Conservation (phyloP, 2,888 invertebrate genomes). For the Polydrusus cervinus region DNA sequence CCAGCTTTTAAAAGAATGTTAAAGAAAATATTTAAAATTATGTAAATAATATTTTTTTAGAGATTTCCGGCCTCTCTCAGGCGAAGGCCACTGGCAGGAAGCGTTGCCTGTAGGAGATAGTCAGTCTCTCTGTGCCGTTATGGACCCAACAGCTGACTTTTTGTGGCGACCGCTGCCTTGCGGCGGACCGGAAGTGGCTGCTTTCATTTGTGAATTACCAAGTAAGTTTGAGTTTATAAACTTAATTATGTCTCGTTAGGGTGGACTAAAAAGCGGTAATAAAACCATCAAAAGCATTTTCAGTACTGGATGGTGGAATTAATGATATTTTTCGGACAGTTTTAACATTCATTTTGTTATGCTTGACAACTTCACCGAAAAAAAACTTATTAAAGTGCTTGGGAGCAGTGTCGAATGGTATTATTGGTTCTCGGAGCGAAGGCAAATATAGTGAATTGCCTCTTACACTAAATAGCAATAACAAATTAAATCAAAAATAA, state of each 20-base stretch:
- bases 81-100: constrained; percentile 84
- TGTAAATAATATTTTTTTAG: too few relatives aligned
- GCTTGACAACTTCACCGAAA: too few relatives aligned
- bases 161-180: constrained; percentile 85
- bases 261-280: constrained; percentile 2
- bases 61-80: constrained; percentile 76
- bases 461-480: too few relatives aligned
- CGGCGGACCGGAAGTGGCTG: constrained; percentile 84
- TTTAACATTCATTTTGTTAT: too few relatives aligned
- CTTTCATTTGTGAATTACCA: constrained; percentile 86
- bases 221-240: constrained; percentile 71
- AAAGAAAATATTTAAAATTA: too few relatives aligned
- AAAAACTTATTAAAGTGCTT: too few relatives aligned
- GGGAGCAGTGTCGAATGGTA: too few relatives aligned
- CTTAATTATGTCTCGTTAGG: constrained; percentile 3
- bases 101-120: constrained; percentile 74
- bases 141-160: constrained; percentile 84
- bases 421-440: too few relatives aligned
- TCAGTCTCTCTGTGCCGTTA: constrained; percentile 81
- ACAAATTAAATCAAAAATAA: too few relatives aligned
- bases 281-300: constrained; percentile 18
- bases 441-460: too few relatives aligned
- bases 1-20: too few relatives aligned
- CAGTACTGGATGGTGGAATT: neutral
- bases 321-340: too few relatives aligned